Evolutionary conservation across 2,888 invertebrate genomes (phyloP), one percentile per base, ranked within the genome.

Genomic region (Drosophila prostipennis): DNA sequence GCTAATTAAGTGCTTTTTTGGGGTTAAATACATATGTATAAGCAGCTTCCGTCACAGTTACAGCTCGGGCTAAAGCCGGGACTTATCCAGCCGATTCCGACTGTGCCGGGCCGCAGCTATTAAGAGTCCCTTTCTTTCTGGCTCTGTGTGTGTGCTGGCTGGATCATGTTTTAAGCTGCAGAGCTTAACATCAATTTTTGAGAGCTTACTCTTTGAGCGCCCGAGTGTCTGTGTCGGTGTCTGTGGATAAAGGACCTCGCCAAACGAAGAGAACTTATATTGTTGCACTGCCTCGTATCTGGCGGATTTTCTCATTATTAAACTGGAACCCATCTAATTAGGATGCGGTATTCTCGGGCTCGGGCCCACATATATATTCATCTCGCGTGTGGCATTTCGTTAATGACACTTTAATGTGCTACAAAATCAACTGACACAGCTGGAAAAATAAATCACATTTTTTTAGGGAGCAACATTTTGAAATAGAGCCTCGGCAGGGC

Each of bases 151-250:
- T 53, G 48, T 52, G 71, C 51, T 49, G 43, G 54, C 46, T 45
- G 59, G 80, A 72, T 85, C 68, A 68, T 58, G 77, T 65, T 79
- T 77, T 72, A 71, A 87, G 88, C 79, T 56, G 63, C 64, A 32
- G 36, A 71, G 75, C 78, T 84, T 84, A 88, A 70, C 83, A 86
- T 82, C 77, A 82, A 84, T 80, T 88, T 82, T 84, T 80, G 67
- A 77, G 83, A 77, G 88, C 86, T 80, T 80, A 75, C 77, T 74
- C 76, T 61, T 74, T 60, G 58, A 32, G 77, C 70, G 63, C 34
- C 29, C 26, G 36, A 70, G 49, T 63, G 57, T 13, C 37, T 49
- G 16, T 69, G 60, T 69, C 11, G 19, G 23, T 72, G 56, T 19
- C 37, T 49, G 37, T 14, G 52, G 13, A 14, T 10, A 40, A 16